phyloP scores from a whole-genome alignment of 1,140 invertebrate genomes.

The Caenorhabditis latens region DNA sequence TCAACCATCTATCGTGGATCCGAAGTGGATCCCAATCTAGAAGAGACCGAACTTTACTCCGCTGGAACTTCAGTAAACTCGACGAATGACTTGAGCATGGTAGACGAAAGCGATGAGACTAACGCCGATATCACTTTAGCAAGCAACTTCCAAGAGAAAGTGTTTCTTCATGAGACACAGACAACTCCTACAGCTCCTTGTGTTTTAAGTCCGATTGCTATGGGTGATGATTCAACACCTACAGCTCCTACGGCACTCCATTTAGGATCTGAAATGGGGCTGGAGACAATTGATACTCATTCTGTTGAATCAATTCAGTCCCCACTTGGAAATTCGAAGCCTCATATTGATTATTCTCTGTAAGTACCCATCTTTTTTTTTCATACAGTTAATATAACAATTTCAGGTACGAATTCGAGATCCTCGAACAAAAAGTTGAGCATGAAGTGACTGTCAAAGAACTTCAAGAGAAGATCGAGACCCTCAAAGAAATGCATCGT shows the following conservation, averaged over 20 bases:
- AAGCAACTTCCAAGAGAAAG: background rate
- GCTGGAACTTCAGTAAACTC: slow-evolving; percentile 5
- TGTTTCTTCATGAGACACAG: background rate
- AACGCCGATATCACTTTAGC: slow-evolving; percentile 13
- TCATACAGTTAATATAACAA: background rate
- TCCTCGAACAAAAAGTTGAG: slow-evolving; percentile 55
- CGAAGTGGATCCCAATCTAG: slow-evolving; percentile 4
- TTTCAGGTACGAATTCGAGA: slow-evolving; percentile 39
- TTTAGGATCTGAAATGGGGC: background rate
- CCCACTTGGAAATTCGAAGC: background rate
- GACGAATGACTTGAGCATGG: slow-evolving; percentile 8
- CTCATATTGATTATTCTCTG: slow-evolving; percentile 26
- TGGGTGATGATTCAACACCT: background rate
- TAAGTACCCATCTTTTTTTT: background rate
- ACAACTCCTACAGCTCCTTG: background rate
- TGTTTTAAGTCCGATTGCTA: background rate
- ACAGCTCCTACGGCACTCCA: background rate
- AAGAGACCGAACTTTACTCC: background rate
- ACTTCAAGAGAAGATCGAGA: background rate
- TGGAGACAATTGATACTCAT: slow-evolving; percentile 28
- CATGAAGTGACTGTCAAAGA: slow-evolving; percentile 20
- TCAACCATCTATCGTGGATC: background rate
- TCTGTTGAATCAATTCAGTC: background rate
- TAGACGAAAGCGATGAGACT: slow-evolving; percentile 15
- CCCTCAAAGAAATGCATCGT: background rate